Evolutionary conservation across 2,888 invertebrate genomes (phyloP).

Genomic region (Tetheella fluctuosa): DNA sequence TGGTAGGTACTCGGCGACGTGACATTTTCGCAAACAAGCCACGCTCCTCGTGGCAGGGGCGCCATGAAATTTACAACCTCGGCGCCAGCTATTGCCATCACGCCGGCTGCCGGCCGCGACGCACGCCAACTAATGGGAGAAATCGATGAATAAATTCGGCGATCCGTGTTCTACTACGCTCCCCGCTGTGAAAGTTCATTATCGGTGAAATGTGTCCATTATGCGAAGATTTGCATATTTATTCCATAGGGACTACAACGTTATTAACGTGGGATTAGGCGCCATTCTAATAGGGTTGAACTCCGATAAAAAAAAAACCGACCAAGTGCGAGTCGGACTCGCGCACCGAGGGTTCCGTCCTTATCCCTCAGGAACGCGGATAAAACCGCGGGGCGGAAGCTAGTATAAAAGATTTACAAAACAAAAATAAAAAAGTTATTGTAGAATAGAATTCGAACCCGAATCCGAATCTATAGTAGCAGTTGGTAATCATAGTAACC

Average conservation of each 20-base stretch:
- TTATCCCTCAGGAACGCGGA: too few species aligned
- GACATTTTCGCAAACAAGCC: slow-evolving; percentile 77
- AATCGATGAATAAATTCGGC: slow-evolving; percentile 67
- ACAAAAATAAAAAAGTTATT: too few species aligned
- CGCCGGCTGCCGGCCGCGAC: slow-evolving; percentile 38
- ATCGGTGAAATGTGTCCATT: slow-evolving; percentile 39
- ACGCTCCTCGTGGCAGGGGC: slow-evolving; percentile 52
- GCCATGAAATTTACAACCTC: slow-evolving; percentile 62
- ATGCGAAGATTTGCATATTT: slow-evolving; percentile 28
- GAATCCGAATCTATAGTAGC: too few species aligned
- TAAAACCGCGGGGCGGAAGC: too few species aligned
- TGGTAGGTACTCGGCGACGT: slow-evolving; percentile 57
- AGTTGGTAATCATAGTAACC: too few species aligned
- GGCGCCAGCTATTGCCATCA: slow-evolving; percentile 51
- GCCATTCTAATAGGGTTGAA: not conserved
- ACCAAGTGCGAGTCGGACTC: too few species aligned
- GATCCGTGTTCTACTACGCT: slow-evolving; percentile 37
- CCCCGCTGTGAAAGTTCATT: slow-evolving; percentile 41
- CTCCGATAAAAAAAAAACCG: too few species aligned
- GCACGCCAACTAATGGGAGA: slow-evolving; percentile 51
- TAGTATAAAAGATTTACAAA: too few species aligned
- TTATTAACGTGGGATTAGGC: slow-evolving; percentile 15
- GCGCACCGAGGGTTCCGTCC: too few species aligned
- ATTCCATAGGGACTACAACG: slow-evolving; percentile 15
- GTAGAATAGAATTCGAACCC: too few species aligned